Base-by-base conservation (phyloP, 2,888 invertebrate genomes). In the Melanostoma mellinum region DNA sequence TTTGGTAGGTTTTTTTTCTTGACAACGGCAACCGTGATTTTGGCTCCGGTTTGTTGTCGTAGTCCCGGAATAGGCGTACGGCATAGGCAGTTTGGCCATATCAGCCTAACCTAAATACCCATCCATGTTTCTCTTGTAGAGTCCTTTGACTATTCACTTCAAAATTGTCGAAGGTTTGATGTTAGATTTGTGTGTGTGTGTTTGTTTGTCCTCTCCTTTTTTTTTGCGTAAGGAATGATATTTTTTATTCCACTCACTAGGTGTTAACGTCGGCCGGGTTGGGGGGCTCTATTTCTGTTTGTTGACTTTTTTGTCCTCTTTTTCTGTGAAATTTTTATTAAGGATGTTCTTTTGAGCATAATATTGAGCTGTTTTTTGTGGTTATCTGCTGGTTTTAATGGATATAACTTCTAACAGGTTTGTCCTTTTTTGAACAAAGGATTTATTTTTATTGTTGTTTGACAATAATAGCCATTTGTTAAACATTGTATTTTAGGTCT, bases 301-400 rank as follows among this genome's bases (percentile, higher is more conserved):
- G 42, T 68, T 55, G 61, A 56, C 63, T 65, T 42, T 71, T 67
- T 55, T 68, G 32, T 35, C 10, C 60, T 65, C 69, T 63, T 52
- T 74, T 53, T n/a, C 5, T 9, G 61, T 48, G 48, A 72, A 60
- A 67, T 50, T 6, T 35, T 53, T 74, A 71, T 63, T 50, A 72
- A 84, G 73, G 65, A 79, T 74, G 69, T 84, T 79, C 65, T 60
- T 58, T 67, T 20, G 56, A 65, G 85, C 20, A 20, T 80, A 69
- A 85, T 80, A 76, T 80, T 77, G 80, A 80, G 80, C 80, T 85
- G 85, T 85, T 85, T 77, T 80, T 78, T 85, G 85, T 58, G 86
- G 86, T 85, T 81, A 81, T 81, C 85, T 63, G 78, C 46, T 65
- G 53, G 74, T 84, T 73, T 84, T 65, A 79, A 79, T 71, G 74